Evolutionary conservation across 37 sponge, comb jelly and placozoan genomes (phyloP), one percentile per base, ranked within the genome.

Genomic region (Ephydatia muelleri): DNA sequence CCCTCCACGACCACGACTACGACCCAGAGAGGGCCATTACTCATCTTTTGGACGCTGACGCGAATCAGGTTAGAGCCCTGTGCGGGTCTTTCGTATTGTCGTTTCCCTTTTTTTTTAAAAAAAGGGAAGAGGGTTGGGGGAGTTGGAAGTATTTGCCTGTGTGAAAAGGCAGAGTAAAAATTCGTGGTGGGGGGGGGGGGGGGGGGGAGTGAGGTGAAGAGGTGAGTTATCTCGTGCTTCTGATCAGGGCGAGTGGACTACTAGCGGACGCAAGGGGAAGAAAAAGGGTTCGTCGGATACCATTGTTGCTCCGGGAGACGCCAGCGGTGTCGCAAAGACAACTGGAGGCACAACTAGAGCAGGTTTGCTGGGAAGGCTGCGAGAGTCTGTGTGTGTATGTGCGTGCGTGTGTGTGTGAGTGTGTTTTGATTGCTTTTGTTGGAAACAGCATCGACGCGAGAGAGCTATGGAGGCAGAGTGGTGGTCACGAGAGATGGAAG

Each of bases 1-100:
- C 92, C 22, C 68, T 92, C 16, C 92, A 92, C 38, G 88, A 87
- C 77, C 75, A 87, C 32, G 82, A 92, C 85, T 92, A 76, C 72
- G 81, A 87, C 64, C 38, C 79, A 0, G 82, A 87, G 65, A 87
- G 74, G 49, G 81, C 92, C 13, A 84, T 82, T n/a, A 73, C 88
- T 4, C 70, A 77, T 27, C 78, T 92, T 21, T 76, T 92, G 6
- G 92, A 92, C 78, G 80, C 65, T 66, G 85, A 82, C 72, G 22
- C 32, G 0, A 73, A 65, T n/a, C 30, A 9, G 16, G 21, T 23
- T 21, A 65, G 67, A 16, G 21, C n/a, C n/a, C n/a, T n/a, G n/a
- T n/a, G n/a, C n/a, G n/a, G n/a, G n/a, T n/a, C n/a, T n/a, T n/a
- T n/a, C n/a, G n/a, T n/a, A n/a, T n/a, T n/a, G n/a, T n/a, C n/a